These are phyloP conservation scores for Galleria mellonella DNA, from an alignment of 1,140 invertebrate genomes.

Conservation along the genomic window DNA sequence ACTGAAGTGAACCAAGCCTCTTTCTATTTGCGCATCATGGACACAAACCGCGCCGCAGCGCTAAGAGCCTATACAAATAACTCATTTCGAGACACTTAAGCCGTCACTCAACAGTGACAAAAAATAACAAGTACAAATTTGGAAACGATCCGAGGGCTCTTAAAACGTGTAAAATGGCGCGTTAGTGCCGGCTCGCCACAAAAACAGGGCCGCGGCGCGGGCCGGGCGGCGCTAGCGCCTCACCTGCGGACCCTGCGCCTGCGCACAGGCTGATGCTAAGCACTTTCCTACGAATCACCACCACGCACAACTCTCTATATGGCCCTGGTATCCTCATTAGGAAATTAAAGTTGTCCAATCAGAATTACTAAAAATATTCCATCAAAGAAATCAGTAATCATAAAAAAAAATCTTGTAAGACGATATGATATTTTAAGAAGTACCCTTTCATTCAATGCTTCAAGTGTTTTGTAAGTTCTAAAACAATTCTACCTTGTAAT, in stretches of 20 bases:
- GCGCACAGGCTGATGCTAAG: neutral
- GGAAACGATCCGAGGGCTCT: constrained; percentile 45
- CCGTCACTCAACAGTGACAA: constrained; percentile 47
- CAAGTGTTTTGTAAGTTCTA: no score
- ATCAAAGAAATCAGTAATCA: no score
- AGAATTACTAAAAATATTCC: no score
- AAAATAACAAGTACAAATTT: constrained; percentile 58
- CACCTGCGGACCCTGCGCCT: constrained; percentile 12
- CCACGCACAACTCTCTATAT: no score
- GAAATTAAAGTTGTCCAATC: no score
- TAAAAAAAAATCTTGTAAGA: no score
- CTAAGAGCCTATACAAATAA: constrained; percentile 57
- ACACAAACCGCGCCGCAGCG: constrained; percentile 14
- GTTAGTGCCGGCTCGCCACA: constrained; percentile 26
- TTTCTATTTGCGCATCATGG: constrained; percentile 6
- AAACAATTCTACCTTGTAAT: no score
- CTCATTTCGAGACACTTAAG: constrained; percentile 58
- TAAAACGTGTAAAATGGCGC: constrained; percentile 57
- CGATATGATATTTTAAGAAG: no score
- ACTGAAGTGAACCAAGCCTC: no score
- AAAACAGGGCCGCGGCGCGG: constrained; percentile 19
- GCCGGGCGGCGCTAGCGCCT: constrained; percentile 34
- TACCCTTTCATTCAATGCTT: no score
- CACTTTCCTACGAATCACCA: neutral
- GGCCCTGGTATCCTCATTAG: no score